These are phyloP conservation scores for Julus scandinavius DNA, from an alignment of 2,888 invertebrate species.

Conservation along the genomic window DNA sequence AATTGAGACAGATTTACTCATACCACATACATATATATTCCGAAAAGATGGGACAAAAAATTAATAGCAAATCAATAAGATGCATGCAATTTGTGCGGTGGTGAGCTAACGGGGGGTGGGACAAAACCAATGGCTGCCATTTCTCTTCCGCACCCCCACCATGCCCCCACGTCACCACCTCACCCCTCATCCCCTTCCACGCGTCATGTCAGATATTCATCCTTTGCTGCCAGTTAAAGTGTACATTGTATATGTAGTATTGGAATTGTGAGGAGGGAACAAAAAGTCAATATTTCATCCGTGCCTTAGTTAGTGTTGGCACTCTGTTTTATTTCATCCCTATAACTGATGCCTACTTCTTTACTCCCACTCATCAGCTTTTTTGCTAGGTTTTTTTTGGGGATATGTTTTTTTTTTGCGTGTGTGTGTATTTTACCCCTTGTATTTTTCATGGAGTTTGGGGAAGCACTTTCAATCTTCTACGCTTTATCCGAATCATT, in stretches of 20 bases:
- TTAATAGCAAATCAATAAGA: conserved; percentile 55
- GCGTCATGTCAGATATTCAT: conserved; percentile 27
- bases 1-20: conserved; percentile 49
- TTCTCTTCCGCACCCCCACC: neutral
- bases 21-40: conserved; percentile 34
- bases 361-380: neutral
- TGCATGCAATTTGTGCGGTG: conserved; percentile 54
- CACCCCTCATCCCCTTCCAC: neutral
- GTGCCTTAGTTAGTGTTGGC: conserved; percentile 36
- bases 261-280: conserved; percentile 8
- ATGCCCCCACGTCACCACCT: neutral
- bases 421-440: neutral
- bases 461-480: conserved; percentile 31
- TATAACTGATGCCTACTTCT: neutral
- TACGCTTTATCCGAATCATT: neutral
- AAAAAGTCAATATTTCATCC: conserved; percentile 52
- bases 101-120: conserved; percentile 47
- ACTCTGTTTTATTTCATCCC: conserved; percentile 21
- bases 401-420: neutral
- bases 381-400: neutral
- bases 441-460: conserved; percentile 14
- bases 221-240: conserved; percentile 30
- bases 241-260: neutral
- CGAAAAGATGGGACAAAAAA: conserved; percentile 53
- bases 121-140: conserved; percentile 24